Conservation (phyloP, 2,797 vertebrate species). For the Arrhamphus sclerolepis region DNA sequence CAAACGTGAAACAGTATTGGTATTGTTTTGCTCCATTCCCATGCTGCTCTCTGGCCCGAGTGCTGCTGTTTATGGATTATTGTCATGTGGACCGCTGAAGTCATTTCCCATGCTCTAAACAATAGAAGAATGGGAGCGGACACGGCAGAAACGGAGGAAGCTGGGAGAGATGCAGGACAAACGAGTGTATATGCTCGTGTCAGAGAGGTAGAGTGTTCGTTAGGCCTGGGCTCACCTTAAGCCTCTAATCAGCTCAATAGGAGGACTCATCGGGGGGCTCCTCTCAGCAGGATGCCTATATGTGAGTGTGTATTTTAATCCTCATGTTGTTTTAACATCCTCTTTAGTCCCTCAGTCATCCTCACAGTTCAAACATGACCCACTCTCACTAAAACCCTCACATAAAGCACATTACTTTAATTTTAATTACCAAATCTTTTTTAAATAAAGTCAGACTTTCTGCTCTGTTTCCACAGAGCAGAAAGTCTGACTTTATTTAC, state of each 20-base stretch:
- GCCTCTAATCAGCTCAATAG: constrained; percentile 67
- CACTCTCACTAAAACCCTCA: too few species aligned
- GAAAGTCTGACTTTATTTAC: too few species aligned
- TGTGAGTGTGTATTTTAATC: too few species aligned
- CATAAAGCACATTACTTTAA: too few species aligned
- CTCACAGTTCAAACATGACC: too few species aligned
- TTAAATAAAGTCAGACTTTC: too few species aligned
- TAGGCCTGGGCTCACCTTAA: constrained; percentile 49
- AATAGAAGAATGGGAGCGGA: constrained; percentile 65
- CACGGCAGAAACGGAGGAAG: constrained; percentile 26
- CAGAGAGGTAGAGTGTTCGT: constrained; percentile 16
- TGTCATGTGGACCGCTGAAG: constrained; percentile 57
- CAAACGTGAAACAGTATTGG: constrained; percentile 58
- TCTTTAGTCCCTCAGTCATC: too few species aligned
- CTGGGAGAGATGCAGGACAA: constrained; percentile 42
- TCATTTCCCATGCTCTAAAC: constrained; percentile 71
- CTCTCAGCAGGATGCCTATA: constrained; percentile 24
- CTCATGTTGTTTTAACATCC: too few species aligned
- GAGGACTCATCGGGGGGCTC: constrained; percentile 33
- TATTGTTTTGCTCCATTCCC: constrained; percentile 66
- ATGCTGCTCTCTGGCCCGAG: constrained; percentile 38
- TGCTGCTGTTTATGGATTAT: constrained; percentile 57
- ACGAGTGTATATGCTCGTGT: constrained; percentile 13
- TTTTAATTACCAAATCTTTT: too few species aligned
- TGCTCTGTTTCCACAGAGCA: too few species aligned